Conservation (phyloP, 2,113 vertebrate genomes). For the Rutilus rutilus region DNA sequence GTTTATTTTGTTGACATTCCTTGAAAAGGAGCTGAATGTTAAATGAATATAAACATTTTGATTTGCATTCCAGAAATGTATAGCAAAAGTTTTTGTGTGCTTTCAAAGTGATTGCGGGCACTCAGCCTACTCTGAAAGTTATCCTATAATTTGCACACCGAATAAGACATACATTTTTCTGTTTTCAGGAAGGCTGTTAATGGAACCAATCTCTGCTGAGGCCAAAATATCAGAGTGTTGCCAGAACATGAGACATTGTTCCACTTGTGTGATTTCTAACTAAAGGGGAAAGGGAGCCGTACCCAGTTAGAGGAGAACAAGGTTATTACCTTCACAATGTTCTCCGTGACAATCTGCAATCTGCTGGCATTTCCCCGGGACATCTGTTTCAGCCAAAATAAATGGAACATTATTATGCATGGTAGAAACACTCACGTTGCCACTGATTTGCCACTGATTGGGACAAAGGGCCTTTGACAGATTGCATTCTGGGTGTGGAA, state of each 20-base stretch:
- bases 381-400: constrained; percentile 46
- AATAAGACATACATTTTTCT: constrained; percentile 25
- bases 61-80: no score
- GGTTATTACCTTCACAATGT: constrained; percentile 48
- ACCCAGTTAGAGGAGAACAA: constrained; percentile 37
- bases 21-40: background rate
- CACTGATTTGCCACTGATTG: constrained; percentile 27
- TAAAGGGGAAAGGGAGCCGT: constrained; percentile 12
- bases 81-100: no score
- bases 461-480: constrained; percentile 29
- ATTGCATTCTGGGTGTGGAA: constrained; percentile 17
- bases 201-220: constrained; percentile 20
- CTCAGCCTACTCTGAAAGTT: background rate
- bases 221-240: constrained; percentile 22
- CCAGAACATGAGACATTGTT: constrained; percentile 38
- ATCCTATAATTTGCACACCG: background rate
- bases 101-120: no score
- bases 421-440: constrained; percentile 36
- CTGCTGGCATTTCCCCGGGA: constrained; percentile 46
- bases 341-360: constrained; percentile 48
- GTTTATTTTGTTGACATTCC: background rate
- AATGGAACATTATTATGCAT: constrained; percentile 45
- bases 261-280: constrained; percentile 23
- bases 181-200: constrained; percentile 29
- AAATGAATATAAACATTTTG: background rate